Base-by-base conservation (phyloP, 2,797 vertebrate species). In the Hafferia zeledoni region DNA sequence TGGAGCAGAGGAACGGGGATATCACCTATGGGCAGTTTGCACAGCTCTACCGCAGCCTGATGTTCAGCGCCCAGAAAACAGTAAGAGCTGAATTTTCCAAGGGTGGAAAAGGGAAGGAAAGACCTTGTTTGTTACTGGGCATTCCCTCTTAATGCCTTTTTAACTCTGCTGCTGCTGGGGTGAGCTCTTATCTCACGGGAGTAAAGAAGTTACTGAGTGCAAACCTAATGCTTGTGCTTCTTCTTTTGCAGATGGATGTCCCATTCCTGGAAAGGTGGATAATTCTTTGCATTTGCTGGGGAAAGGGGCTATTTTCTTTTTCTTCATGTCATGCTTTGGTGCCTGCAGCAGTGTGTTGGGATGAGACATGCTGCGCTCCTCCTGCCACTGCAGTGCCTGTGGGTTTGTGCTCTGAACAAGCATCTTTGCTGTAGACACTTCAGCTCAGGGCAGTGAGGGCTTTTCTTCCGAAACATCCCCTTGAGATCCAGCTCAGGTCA, bases 11-110 rank as follows among this genome's bases (percentile, higher is more conserved):
- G 95, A 99, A 98, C 0, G 98, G 99, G 47, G 99, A 99, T 9
- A 99, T 99, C 94, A 98, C 99, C 1, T 99, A 99, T 0, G 98
- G 99, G 94, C 99, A 99, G 97, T 99, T 99, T 53, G 98, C 99
- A 1, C 99, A 99, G 95, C 98, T 99, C 61, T 99, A 99, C 96
- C 99, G 99, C 88, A 99, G 98, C 97, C 98, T 99, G 67, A 99
- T 99, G 99, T 99, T 99, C 93, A 99, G 98, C 2, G 98, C 99
- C 85, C 99, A 99, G 98, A 99, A 99, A 98, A 98, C 97, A 53
- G 99, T 99, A 96, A 97, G 95, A 76, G 50, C 57, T 74, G 64
- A 56, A 19, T 78, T 30, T 80, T 53, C 60, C 72, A 59, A 46
- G 49, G 64, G 16, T 2, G 4, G 25, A 30, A 12, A 56, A 47